Evolutionary conservation across 2,888 invertebrate genomes (phyloP), one percentile per base, ranked within the genome.

Genomic region (Melikaiella ostensackeni): DNA sequence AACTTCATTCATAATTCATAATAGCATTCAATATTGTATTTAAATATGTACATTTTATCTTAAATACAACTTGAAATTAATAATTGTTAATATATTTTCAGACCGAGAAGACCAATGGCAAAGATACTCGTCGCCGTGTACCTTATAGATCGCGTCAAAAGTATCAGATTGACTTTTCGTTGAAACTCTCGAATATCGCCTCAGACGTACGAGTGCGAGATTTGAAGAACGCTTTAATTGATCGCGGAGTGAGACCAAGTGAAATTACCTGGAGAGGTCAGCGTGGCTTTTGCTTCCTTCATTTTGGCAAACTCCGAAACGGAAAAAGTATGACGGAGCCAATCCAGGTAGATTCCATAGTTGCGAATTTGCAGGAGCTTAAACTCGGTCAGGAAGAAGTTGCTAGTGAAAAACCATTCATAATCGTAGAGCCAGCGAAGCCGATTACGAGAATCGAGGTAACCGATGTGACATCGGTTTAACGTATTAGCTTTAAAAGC

Each of bases 241-340:
- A 95, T 86, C 94, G 96, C 84, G 95, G 96, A 64, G 95, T 96
- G 77, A 95, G 95, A 87, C 96, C 96, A 7, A 94, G 94, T 84
- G 94, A 95, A 81, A 96, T 96, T 91, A 94, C 95, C 75, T 96
- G 96, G 96, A 92, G 90, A 83, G 92, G 88, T 11, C 81, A 86
- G 24, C 84, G 93, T 77, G 95, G 95, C 75, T 94, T 94, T 89
- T 95, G 95, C 88, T 95, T 94, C 86, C 92, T 96, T 84, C 96
- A 96, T 90, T 96, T 96, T 92, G 94, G 94, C 84, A 96, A 95
- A 90, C 93, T 91, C 9, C 84, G 87, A 27, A 88, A 85, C 75
- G 83, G 86, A 50, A 87, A 85, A 19, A 79, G 79, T 8, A 70
- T 76, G 1, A 85, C 86, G 9, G 84, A 88, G 61, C 91, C 91